Base-by-base conservation (phyloP, 2,888 invertebrate genomes). In the Napeogenes inachia region DNA sequence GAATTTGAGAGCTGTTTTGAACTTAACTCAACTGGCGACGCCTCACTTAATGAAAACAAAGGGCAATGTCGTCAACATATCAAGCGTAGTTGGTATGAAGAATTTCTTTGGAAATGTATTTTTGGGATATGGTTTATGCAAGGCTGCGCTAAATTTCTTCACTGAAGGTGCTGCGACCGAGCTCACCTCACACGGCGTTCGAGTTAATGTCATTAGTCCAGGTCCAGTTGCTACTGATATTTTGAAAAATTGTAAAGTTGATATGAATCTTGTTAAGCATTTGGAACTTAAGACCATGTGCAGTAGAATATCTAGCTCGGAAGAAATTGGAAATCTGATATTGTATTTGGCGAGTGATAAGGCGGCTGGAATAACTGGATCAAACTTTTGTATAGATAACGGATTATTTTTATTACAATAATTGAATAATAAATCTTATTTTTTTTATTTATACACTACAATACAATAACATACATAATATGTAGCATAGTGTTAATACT, bases 141-240 rank as follows among this genome's bases (percentile, higher is more conserved):
- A 35, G 6, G 35, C 6, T 35, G 35, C 94, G 4, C 72, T 95
- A 8, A 95, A 95, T 80, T 94, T 95, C 74, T 92, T 96, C 67
- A 95, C 95, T 0, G 84, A 92, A 67, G 93, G 94, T 73, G 82
- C 92, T 8, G 95, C 95, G 8, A 76, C 95, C 54, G 95, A 93
- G 72, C 77, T 93, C 30, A 92, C 92, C 63, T 64, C 78, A 0
- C 84, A 87, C 73, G 86, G 77, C 10, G 92, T 94, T 0, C 83
- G 94, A 59, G 94, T 94, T 0, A 95, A 95, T 77, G 86, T 92
- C 56, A 93, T 95, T 0, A 93, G 93, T 74, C 95, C 95, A 38
- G 95, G 95, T 32, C 94, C 95, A 0, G 91, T 93, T 0, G 93
- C 30, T 5, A 73, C 75, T 2, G 74, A 75, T 59, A 66, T 76